These are phyloP conservation scores for Euphydryas editha DNA, from an alignment of 2,888 invertebrate genomes.

Conservation along the genomic window DNA sequence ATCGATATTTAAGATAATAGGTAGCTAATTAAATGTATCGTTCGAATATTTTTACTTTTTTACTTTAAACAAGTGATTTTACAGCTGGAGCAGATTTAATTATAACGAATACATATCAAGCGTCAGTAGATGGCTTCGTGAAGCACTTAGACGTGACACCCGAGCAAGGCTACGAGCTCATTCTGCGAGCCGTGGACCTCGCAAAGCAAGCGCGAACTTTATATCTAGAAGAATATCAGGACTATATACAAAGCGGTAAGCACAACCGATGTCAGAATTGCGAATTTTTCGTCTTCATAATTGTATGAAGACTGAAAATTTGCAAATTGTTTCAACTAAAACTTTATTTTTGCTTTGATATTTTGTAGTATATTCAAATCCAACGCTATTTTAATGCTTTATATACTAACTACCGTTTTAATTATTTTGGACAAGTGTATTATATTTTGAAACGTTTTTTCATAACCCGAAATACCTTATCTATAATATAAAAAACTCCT, in stretches of 20 bases:
- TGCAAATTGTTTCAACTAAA: too few relatives aligned
- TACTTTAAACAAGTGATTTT: neutral
- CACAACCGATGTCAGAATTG: constrained; percentile 14
- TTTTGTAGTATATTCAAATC: too few relatives aligned
- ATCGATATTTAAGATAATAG: too few relatives aligned
- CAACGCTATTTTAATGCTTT: too few relatives aligned
- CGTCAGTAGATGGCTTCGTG: constrained; percentile 89
- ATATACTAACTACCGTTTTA: neutral
- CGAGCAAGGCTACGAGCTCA: constrained; percentile 87
- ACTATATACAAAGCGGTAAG: constrained; percentile 66
- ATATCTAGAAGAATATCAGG: constrained; percentile 83
- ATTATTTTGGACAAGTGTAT: neutral
- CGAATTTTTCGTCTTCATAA: too few relatives aligned
- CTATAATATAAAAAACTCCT: constrained; percentile 67
- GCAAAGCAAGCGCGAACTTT: constrained; percentile 88
- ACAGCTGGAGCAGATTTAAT: constrained; percentile 94
- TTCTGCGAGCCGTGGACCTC: constrained; percentile 88
- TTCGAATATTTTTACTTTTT: neutral
- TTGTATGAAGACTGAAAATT: too few relatives aligned
- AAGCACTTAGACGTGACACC: constrained; percentile 88
- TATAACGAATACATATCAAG: constrained; percentile 95
- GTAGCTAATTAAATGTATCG: too few relatives aligned
- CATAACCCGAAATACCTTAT: constrained; percentile 15
- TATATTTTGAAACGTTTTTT: neutral
- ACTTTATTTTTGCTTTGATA: too few relatives aligned